Base-by-base conservation (phyloP, 2,888 invertebrate genomes). In the Drosophila flavopinicola region DNA sequence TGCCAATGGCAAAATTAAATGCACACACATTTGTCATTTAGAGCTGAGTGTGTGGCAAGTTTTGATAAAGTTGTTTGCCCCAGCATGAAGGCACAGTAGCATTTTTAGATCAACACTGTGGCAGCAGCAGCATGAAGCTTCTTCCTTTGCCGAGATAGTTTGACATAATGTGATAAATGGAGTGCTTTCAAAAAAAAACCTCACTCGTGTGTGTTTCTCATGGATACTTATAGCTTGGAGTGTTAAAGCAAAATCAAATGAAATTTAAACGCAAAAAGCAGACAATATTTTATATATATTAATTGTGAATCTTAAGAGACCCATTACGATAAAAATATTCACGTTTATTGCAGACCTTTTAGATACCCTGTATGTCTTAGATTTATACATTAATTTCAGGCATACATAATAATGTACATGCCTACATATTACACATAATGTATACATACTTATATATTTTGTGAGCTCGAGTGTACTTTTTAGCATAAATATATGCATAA, bases 111-210 rank as follows among this genome's bases (percentile, higher is more conserved):
- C 9, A 42, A 29, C 42, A 9, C 42, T 17, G 27, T 10, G 15
- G n/a, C 27, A 27, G 27, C 17, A 42, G 17, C 29, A 35, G 11
- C 3, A 11, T 0, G 6, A 52, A 33, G 11, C 25, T 32, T n/a
- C n/a, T 33, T 39, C 54, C 6, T 11, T n/a, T 6, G n/a, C n/a
- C 32, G 6, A 38, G 25, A n/a, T 3, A 32, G 38, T 52, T 38
- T 52, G 52, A 56, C 37, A 51, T 25, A 13, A 25, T 56, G 30
- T 56, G 32, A 53, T 53, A 39, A 53, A 39, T 56, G n/a, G 7
- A n/a, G 13, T 3, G 17, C 6, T 35, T 29, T 17, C 37, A 6
- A 52, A 20, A 53, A 37, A 24, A 20, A 2, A 24, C 13, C 23
- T 24, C 5, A 9, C 20, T 33, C 15, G 2, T 23, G 42, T 23